Conservation (phyloP, 1,140 invertebrate genomes). For the Panonychus citri region DNA sequence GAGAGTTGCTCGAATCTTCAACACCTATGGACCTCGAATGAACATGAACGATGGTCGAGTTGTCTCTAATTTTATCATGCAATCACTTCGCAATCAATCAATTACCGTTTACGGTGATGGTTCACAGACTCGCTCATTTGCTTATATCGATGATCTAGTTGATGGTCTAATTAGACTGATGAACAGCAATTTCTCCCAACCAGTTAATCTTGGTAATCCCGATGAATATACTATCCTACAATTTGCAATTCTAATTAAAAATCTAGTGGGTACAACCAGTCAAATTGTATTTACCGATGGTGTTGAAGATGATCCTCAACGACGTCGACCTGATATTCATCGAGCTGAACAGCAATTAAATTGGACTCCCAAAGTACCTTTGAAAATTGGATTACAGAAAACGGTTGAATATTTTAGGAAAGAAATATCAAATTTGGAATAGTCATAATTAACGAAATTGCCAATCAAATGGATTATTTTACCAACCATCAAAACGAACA, state of each 20-base stretch:
- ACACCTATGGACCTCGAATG: slow-evolving; percentile 98
- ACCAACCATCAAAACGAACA: no score
- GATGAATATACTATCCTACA: slow-evolving; percentile 90
- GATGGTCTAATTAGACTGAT: slow-evolving; percentile 79
- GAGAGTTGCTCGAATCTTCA: slow-evolving; percentile 90
- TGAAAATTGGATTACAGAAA: slow-evolving; percentile 55
- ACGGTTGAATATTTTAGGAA: slow-evolving; percentile 77
- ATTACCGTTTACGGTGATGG: slow-evolving; percentile 93
- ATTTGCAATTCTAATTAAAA: slow-evolving; percentile 77
- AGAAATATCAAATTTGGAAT: slow-evolving; percentile 35
- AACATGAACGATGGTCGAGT: slow-evolving; percentile 96
- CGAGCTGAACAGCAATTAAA: slow-evolving; percentile 58
- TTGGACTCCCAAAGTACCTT: slow-evolving; percentile 78
- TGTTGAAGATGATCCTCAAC: slow-evolving; percentile 85
- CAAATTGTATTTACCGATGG: slow-evolving; percentile 53
- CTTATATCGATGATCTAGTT: slow-evolving; percentile 90
- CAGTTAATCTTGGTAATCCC: slow-evolving; percentile 93
- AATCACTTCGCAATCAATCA: slow-evolving; percentile 76
- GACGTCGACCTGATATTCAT: slow-evolving; percentile 72
- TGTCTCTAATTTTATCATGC: slow-evolving; percentile 94
- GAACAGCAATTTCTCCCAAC: slow-evolving; percentile 75
- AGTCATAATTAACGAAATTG: no score
- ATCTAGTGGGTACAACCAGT: slow-evolving; percentile 27
- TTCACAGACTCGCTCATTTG: slow-evolving; percentile 88
- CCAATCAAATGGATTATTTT: no score